phyloP scores from a whole-genome alignment of 2,113 vertebrate species.

The Hymenochirus boettgeri region DNA sequence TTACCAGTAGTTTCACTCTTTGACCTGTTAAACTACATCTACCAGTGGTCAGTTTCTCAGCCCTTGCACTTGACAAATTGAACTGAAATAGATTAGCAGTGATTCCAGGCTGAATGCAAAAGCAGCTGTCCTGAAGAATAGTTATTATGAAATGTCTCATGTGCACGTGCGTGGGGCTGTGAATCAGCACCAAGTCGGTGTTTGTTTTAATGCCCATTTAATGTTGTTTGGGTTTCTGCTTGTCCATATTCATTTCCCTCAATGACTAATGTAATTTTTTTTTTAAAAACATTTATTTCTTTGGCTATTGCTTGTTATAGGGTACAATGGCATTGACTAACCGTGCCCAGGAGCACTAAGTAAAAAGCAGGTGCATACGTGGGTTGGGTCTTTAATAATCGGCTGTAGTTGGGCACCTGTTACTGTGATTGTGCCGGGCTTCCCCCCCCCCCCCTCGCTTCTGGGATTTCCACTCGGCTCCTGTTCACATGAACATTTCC shows the following conservation, averaged over 20 bases:
- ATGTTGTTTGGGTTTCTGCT: neutral
- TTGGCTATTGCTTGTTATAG: neutral
- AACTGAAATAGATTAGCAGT: no score
- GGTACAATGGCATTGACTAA: slow-evolving; percentile 49
- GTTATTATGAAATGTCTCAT: neutral
- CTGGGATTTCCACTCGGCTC: slow-evolving; percentile 71
- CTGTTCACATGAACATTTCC: slow-evolving; percentile 77
- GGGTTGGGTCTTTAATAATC: slow-evolving; percentile 70
- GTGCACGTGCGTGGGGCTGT: neutral
- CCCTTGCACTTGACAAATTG: no score
- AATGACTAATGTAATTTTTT: slow-evolving; percentile 13
- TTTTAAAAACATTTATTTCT: slow-evolving; percentile 6
- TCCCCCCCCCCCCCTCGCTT: slow-evolving; percentile 60
- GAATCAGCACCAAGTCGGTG: neutral
- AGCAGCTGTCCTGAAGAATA: neutral
- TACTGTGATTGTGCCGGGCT: slow-evolving; percentile 67
- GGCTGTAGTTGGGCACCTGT: slow-evolving; percentile 73
- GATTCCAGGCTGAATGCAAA: no score
- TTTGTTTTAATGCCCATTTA: neutral
- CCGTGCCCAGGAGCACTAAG: slow-evolving; percentile 46
- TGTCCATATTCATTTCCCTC: slow-evolving; percentile 1
- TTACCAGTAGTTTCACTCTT: no score
- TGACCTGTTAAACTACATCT: no score
- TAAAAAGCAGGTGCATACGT: slow-evolving; percentile 64
- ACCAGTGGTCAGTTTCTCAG: no score